Percentiles rank a stretch among this genome's conserved stretches.
Conservation (phyloP, 2,113 vertebrate species). For the Speoplatyrhinus poulsoni region DNA sequence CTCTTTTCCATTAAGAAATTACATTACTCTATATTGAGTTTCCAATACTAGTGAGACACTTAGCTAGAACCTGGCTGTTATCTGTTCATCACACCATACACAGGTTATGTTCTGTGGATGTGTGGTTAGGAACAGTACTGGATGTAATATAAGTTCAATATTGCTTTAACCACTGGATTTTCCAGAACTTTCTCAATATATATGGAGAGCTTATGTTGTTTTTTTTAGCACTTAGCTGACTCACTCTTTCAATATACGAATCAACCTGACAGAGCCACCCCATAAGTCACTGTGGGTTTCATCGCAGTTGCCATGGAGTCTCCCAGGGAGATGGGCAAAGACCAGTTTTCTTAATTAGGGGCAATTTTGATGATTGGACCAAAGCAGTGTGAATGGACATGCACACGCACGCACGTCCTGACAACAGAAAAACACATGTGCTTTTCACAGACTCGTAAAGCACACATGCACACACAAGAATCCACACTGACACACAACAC, state of each 20-base stretch:
- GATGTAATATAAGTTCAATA: too few species aligned
- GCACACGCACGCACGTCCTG: neutral
- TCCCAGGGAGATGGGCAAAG: constrained; percentile 82
- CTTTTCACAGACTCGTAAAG: neutral
- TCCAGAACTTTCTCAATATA: too few species aligned
- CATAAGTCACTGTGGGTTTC: constrained; percentile 47
- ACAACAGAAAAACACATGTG: too few species aligned
- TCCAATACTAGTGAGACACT: too few species aligned
- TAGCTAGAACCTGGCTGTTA: too few species aligned
- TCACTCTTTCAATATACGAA: constrained; percentile 30
- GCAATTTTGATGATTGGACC: constrained; percentile 56
- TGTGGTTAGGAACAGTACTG: too few species aligned
- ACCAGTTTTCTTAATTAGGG: constrained; percentile 83
- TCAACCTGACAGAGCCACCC: constrained; percentile 26
- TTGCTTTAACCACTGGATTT: too few species aligned
- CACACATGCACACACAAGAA: neutral
- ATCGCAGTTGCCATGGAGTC: constrained; percentile 88
- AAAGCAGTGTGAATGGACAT: constrained; percentile 5
- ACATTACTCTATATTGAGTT: too few species aligned
- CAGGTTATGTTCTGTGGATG: too few species aligned
- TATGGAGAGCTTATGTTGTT: neutral
- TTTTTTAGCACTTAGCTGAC: neutral
- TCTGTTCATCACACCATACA: too few species aligned
- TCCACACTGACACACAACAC: too few species aligned
- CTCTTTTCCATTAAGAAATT: too few species aligned